These are phyloP conservation scores for Heliconius nattereri DNA, from an alignment of 1,140 invertebrate genomes.

Conservation along the genomic window DNA sequence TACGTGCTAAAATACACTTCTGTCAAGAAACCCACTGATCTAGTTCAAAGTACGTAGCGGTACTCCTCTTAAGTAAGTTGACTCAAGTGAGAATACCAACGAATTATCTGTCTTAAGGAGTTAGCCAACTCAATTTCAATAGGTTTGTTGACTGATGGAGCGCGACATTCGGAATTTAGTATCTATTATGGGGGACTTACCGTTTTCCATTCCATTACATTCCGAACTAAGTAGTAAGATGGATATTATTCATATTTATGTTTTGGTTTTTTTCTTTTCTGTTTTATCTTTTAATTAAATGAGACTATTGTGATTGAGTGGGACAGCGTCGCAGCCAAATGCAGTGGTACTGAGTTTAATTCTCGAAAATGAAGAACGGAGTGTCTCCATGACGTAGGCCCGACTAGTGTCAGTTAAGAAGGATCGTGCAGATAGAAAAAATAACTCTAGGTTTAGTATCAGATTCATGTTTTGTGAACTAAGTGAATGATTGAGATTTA, in stretches of 20 bases:
- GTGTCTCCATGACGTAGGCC: too few species aligned
- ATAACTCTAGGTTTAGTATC: too few species aligned
- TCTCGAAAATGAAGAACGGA: too few species aligned
- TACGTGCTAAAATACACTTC: not conserved
- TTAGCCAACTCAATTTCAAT: conserved; percentile 43
- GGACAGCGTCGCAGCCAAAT: too few species aligned
- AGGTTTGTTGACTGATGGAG: conserved; percentile 42
- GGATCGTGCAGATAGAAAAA: too few species aligned
- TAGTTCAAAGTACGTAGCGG: conserved; percentile 12
- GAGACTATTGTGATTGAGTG: too few species aligned
- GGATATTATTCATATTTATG: conserved; percentile 6
- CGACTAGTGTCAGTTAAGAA: too few species aligned
- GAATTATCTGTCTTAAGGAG: conserved; percentile 43
- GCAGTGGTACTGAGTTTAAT: too few species aligned
- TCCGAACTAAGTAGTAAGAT: conserved; percentile 26
- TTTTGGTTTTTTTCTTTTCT: not conserved
- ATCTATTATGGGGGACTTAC: conserved; percentile 44
- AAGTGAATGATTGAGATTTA: too few species aligned
- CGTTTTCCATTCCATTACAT: conserved; percentile 46
- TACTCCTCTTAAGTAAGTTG: conserved; percentile 31
- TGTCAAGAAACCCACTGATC: conserved; percentile 14
- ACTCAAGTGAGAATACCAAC: conserved; percentile 38
- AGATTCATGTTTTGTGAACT: too few species aligned
- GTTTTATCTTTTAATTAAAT: not conserved
- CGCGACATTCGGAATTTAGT: conserved; percentile 39